Base-by-base conservation (phyloP, 2,888 invertebrate genomes). In the Coronaproctus castanopsis region DNA sequence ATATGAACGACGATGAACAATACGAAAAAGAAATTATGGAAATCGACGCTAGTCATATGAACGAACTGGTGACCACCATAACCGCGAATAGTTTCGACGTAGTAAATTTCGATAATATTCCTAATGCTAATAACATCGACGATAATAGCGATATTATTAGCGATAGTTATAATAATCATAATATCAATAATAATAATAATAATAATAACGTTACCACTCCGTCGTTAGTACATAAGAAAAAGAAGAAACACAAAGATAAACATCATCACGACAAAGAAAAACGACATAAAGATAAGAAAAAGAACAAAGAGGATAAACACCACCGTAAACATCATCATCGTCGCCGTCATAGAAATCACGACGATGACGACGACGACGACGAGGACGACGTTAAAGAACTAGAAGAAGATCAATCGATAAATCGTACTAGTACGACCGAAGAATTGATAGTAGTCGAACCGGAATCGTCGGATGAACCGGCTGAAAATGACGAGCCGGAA, bases 281-380 rank as follows among this genome's bases (percentile, higher is more conserved):
- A 21, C 61, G 57, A 36, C 63, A 64, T n/a, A 68, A 68, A 57
- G 67, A 71, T 61, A 71, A 72, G 62, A 70, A 69, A 48, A 69
- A 70, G 55, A 68, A 67, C 64, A 83, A 84, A 65, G 83, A 83
- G 68, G 66, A 68, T 21, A 83, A 83, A 67, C 80, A 80, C 57
- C 78, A 77, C 62, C 78, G 78, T 1, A 69, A 74, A 66, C 69
- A 74, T 68, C 69, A 73, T 67, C 63, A 71, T 70, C 66, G 70
- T 69, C 63, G 71, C 64, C 65, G 65, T 58, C 63, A 64, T 54
- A 65, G 63, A 62, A 62, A 64, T 52, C 82, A 82, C 67, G 52
- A 69, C 65, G 52, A 71, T 70, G 55, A 70, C 5, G 36, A 14
- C 36, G 14, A 36, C 36, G 36, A 14, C 14, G 14, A 36, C 5